Base-by-base conservation (phyloP, 2,888 invertebrate genomes). In the Drosophila hamatofila region DNA sequence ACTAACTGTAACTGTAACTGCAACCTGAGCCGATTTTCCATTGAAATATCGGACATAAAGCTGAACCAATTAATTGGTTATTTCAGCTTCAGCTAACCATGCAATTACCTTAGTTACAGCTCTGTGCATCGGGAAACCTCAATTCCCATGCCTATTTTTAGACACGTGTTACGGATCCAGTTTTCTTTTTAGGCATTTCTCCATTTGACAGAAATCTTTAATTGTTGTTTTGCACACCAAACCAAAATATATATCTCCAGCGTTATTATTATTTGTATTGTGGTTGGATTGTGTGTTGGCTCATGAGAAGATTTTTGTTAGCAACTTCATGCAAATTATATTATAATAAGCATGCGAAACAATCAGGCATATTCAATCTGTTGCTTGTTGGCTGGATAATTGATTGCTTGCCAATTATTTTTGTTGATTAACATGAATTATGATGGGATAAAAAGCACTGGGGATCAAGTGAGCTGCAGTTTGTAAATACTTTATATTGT, bases 121-220 rank as follows among this genome's bases (percentile, higher is more conserved):
- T 51, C 51, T 66, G 8, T 30, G 59, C 21, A 37, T 74, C 41
- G 57, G 55, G 18, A 39, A 37, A 54, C 39, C 51, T 51, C 8
- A 52, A 39, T 69, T 25, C 55, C 37, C 33, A 30, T 58, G 44
- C 80, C 60, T 81, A 81, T 83, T 73, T 83, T 44, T 86, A 83
- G 33, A 42, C 75, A 67, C 77, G 61, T 60, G 42, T 44, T 35
- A 4, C 7, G 12, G 3, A 59, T 60, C 54, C 63, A 57, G 65
- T 70, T 77, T 48, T 30, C 48, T 7, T n/a, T n/a, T 59, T 30
- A 11, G 25, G 21, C 49, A 58, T 56, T 52, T 56, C 58, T 48
- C 62, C 67, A 57, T 33, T 55, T 23, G 12, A 0, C 11, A n/a
- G 14, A 21, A 11, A 30, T 35, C 44, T 51, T 37, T 41, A 46